Conservation (phyloP, 1,140 invertebrate genomes). For the Cherax quadricarinatus region DNA sequence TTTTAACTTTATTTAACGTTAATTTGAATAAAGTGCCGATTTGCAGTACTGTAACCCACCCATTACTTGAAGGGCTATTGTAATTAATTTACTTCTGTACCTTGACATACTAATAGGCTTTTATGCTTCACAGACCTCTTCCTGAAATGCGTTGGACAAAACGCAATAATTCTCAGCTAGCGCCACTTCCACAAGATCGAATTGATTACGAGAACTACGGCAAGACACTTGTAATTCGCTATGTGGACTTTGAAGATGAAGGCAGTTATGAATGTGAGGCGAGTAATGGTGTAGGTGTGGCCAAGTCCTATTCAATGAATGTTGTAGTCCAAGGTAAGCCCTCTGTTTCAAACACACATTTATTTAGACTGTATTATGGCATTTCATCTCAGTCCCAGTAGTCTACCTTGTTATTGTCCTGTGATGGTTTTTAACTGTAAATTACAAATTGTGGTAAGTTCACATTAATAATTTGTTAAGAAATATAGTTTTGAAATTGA, state of each 20-base stretch:
- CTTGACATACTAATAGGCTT: too few relatives aligned
- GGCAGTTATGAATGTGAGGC: slow-evolving; percentile 94
- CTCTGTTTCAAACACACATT: too few relatives aligned
- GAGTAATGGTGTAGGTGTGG: slow-evolving; percentile 91
- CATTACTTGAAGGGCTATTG: too few relatives aligned
- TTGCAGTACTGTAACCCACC: too few relatives aligned
- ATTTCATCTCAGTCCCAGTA: background rate
- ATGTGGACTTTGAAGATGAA: slow-evolving; percentile 90
- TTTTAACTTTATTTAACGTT: background rate
- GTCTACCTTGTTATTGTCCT: background rate
- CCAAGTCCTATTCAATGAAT: slow-evolving; percentile 89
- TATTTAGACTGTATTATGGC: background rate
- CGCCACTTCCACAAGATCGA: slow-evolving; percentile 81
- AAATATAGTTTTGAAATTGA: too few relatives aligned
- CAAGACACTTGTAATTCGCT: slow-evolving; percentile 91
- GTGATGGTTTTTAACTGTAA: too few relatives aligned
- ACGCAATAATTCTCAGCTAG: slow-evolving; percentile 79
- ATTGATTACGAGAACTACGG: slow-evolving; percentile 91
- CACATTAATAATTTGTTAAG: too few relatives aligned
- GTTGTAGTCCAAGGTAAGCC: slow-evolving; percentile 85
- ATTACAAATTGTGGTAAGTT: too few relatives aligned
- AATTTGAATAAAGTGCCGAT: too few relatives aligned
- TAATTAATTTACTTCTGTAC: too few relatives aligned
- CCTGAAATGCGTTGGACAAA: slow-evolving; percentile 86
- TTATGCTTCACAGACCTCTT: slow-evolving; percentile 76